A percentile compares a stretch with the other conserved stretches of the same genome.
These are phyloP conservation scores for Tangara arthus DNA, from an alignment of 2,797 vertebrate species.

Conservation along the genomic window DNA sequence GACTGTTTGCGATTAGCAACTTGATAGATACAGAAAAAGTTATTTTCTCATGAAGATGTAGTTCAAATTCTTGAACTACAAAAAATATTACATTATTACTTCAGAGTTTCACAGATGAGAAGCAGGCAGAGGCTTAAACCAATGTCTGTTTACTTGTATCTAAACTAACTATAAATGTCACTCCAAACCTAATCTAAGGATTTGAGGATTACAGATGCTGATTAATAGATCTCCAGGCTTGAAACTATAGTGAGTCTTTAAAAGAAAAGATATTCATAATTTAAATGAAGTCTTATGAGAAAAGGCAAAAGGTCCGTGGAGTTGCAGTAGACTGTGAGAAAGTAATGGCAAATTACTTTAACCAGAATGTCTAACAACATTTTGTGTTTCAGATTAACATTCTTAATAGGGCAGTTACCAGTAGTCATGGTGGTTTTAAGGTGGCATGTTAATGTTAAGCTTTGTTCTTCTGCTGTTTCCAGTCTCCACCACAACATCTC, in stretches of 20 bases:
- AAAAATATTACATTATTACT: not conserved
- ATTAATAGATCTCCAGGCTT: not conserved
- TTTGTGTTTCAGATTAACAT: not conserved
- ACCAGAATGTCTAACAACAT: not conserved
- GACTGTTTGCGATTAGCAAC: not conserved
- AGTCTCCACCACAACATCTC: not conserved
- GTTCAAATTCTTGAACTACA: not conserved
- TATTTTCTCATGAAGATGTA: not conserved
- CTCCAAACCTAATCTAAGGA: not conserved
- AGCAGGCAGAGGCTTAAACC: not conserved
- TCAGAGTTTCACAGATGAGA: not conserved
- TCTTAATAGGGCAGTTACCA: not conserved
- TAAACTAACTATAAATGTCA: not conserved
- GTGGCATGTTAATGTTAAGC: not conserved
- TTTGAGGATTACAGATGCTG: not conserved
- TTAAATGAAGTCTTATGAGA: not conserved
- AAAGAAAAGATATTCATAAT: not conserved
- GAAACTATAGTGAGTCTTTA: not conserved
- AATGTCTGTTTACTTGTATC: not conserved
- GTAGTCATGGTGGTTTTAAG: not conserved
- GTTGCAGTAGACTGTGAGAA: not conserved
- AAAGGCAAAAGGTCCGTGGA: not conserved
- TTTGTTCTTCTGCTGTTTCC: not conserved
- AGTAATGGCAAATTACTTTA: not conserved
- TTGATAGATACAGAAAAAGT: rapidly evolving